Base-by-base conservation (phyloP, 2,113 vertebrate species). In the Semicossyphus pulcher region DNA sequence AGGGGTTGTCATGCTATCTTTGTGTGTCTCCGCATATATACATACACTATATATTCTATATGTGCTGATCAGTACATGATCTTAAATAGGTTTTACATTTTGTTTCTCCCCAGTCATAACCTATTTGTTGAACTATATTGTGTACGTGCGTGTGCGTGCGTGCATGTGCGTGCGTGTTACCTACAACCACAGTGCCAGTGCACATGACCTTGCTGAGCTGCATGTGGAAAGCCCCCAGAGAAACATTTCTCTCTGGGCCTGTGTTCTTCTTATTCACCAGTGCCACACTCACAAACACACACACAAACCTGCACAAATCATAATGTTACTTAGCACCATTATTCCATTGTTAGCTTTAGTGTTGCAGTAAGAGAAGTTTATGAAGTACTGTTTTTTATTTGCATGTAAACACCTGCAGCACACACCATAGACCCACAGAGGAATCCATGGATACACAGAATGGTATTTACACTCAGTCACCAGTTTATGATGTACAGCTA, bases 121-220 rank as follows among this genome's bases (percentile, higher is more conserved):
- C n/a, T 67, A 9, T 63, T 69, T 85, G 64, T 37, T 49, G 28
- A 52, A 34, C 34, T 68, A 3, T 60, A 10, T 63, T 26, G 29
- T 64, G 26, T 72, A 51, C 47, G 20, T 49, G 42, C 31, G 45
- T 54, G 23, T 49, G 25, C 67, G 67, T 59, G 36, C 31, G 49
- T 23, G 39, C 39, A 15, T 32, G 11, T 64, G 47, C 63, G n/a
- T 51, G n/a, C 44, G 73, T 36, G 23, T 41, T 65, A 75, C 84
- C 75, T 91, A 62, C 65, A 90, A 90, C 85, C 86, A 85, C 87
- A 83, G 58, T 86, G 80, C 81, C 77, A 83, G 71, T 56, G 61
- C 91, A 88, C 89, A 91, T 90, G 90, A 93, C 91, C 86, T 89
- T 84, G 87, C 88, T 78, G 63, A 84, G 87, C 81, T 81, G 84